Percentiles rank a stretch among this genome's conserved stretches.
Conservation (phyloP, 2,888 invertebrate species). For the Amblyjoppa fuscipennis region DNA sequence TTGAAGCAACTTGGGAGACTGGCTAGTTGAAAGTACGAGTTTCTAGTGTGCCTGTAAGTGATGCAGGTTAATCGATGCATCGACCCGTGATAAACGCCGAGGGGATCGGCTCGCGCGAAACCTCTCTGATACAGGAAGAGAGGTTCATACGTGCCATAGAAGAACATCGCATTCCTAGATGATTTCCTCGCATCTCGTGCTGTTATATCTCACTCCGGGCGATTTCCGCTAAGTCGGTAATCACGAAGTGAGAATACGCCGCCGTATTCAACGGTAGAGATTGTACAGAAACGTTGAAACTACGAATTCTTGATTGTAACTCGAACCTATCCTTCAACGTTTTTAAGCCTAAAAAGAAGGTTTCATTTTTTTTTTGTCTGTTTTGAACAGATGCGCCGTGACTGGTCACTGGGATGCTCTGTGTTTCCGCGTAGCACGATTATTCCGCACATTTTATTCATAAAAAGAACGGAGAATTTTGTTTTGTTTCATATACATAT, state of each 20-base stretch:
- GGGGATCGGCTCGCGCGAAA: constrained; percentile 52
- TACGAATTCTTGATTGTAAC: not conserved
- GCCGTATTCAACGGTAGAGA: not conserved
- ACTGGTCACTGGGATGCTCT: not conserved
- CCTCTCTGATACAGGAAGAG: constrained; percentile 61
- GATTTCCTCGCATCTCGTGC: constrained; percentile 66
- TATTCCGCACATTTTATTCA: constrained; percentile 55
- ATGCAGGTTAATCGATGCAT: constrained; percentile 82
- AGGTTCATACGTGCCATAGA: constrained; percentile 36
- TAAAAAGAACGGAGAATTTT: constrained; percentile 1
- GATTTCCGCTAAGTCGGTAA: constrained; percentile 52
- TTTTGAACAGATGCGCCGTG: constrained; percentile 19
- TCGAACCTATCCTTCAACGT: not conserved
- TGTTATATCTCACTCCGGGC: constrained; percentile 59
- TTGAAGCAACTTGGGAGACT: constrained; percentile 76
- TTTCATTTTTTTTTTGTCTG: not conserved
- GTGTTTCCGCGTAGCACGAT: constrained; percentile 6
- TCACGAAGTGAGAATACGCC: constrained; percentile 5
- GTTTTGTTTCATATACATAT: constrained; percentile 14
- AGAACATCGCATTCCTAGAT: constrained; percentile 62
- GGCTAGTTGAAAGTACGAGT: constrained; percentile 62
- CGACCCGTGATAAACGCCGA: constrained; percentile 80
- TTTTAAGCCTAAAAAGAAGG: not conserved
- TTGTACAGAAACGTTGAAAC: not conserved
- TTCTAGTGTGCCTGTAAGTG: constrained; percentile 71